Evolutionary conservation across 2,797 vertebrate species (phyloP), one percentile per base, ranked within the genome.

Genomic region (Dromococcyx pavoninus): DNA sequence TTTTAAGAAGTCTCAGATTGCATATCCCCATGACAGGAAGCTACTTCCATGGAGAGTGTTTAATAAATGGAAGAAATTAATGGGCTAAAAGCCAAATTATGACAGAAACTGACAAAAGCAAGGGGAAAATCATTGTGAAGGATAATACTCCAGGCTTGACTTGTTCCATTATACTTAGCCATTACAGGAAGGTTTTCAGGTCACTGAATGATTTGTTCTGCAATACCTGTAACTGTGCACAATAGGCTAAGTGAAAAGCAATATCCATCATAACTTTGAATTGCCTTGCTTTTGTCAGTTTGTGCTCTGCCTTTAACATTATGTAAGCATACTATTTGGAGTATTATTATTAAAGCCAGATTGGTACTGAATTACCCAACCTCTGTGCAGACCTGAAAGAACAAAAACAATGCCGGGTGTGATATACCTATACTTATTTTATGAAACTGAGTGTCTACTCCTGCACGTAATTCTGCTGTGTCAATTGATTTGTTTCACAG

Each of bases 311-410:
- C 78, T 86, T 89, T 82, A 96, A 88, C 48, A 66, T 65, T 91
- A 91, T 83, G 86, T 92, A 94, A 92, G 53, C 74, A 54, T 93
- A 67, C 86, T 69, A 33, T 7, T 4, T 39, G 66, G 39, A 94
- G 30, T 92, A 92, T 89, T 81, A 89, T 88, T 95, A 95, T 96
- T 97, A 93, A 97, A 90, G 17, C 84, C 37, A 89, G 32, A 91
- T 95, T 91, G 75, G 77, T 61, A 86, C 12, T 81, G 62, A 96
- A 89, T 96, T 93, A 72, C 56, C 3, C 51, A 81, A 43, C 19
- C 32, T 78, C 62, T 57, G 37, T 54, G 44, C 12, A 91, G 62
- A 90, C 18, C 43, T 48, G n/a, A 83, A 91, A 62, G 44, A 70
- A 66, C 7, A 92, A 93, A 91, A 48, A 41, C 91, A 94, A 65